Base-by-base conservation (phyloP, 2,888 invertebrate species). In the Drosophila colorata region DNA sequence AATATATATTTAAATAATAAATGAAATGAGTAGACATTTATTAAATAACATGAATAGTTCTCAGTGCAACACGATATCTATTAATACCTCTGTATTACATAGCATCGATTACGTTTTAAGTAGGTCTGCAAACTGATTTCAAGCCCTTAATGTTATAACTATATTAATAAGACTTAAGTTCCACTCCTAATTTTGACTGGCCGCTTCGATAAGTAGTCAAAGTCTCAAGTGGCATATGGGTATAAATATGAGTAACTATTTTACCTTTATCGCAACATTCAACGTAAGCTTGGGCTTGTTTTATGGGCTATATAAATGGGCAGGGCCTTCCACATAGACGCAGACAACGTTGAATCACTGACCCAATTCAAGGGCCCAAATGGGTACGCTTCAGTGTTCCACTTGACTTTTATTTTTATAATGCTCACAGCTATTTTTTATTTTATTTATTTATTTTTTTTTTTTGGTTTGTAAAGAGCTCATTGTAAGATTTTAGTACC, bases 251-350 rank as follows among this genome's bases (percentile, higher is more conserved):
- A 63, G 40, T 33, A 57, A 57, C 64, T 63, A 44, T 37, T 49
- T 64, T 64, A 58, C 68, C 59, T 64, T 83, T 80, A 80, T 86
- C 83, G 83, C 53, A 43, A 20, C 20, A 20, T n/a, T 44, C 51
- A 20, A 33, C 61, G 44, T 57, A 25, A 55, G 72, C 47, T 61
- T 37, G 46, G 55, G 55, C 44, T 16, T 40, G 52, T 69, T 68
- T 68, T 71, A 66, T 75, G 59, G 70, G 61, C 67, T 74, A 59
- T 74, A 60, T 67, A 78, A 56, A 58, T 46, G 47, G 63, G 13
- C 48, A 43, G 53, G 57, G 51, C 55, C 76, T 48, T 68, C 33
- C 20, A 40, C 11, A 25, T 31, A 25, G 46, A 23, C 43, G 37
- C 37, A 71, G 66, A 47, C 78, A 75, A 37, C 57, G 49, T 59